These are phyloP conservation scores for Apteryx owenii DNA, from an alignment of 2,113 vertebrate genomes.

Conservation along the genomic window DNA sequence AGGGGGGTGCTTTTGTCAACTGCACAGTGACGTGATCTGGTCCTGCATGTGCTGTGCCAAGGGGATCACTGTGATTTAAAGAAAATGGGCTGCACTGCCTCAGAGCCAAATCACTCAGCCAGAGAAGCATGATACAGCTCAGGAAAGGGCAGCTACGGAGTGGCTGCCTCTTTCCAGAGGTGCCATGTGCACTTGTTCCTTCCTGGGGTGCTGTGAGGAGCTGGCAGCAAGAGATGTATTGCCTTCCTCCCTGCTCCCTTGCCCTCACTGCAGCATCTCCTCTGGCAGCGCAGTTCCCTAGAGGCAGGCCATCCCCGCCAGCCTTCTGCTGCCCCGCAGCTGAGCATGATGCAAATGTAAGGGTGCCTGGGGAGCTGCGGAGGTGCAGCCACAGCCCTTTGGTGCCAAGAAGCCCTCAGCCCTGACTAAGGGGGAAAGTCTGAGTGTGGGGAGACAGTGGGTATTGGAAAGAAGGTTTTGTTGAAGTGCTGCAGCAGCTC, in stretches of 20 bases:
- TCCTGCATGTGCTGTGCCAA: accelerated
- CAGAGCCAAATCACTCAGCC: accelerated
- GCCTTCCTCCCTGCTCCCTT: neutral
- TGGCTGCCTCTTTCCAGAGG: neutral
- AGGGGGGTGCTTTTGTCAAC: neutral
- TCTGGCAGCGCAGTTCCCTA: neutral
- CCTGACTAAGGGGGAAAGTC: neutral
- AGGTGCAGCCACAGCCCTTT: neutral
- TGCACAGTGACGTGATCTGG: accelerated
- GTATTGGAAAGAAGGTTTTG: neutral
- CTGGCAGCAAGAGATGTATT: neutral
- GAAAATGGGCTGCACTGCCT: neutral
- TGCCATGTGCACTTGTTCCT: accelerated
- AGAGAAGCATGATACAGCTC: accelerated
- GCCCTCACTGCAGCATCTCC: neutral
- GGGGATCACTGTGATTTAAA: accelerated
- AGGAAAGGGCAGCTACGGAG: neutral
- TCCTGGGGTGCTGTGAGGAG: neutral
- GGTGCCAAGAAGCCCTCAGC: neutral
- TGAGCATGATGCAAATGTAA: neutral
- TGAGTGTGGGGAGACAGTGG: neutral
- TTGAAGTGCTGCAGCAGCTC: neutral
- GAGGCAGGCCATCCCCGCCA: neutral
- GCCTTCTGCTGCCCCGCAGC: neutral
- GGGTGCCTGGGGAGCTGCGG: no score